Evolutionary conservation across 35 echinoderm and acorn worm species (phyloP).

Genomic region (Hemicentrotus pulcherrimus): DNA sequence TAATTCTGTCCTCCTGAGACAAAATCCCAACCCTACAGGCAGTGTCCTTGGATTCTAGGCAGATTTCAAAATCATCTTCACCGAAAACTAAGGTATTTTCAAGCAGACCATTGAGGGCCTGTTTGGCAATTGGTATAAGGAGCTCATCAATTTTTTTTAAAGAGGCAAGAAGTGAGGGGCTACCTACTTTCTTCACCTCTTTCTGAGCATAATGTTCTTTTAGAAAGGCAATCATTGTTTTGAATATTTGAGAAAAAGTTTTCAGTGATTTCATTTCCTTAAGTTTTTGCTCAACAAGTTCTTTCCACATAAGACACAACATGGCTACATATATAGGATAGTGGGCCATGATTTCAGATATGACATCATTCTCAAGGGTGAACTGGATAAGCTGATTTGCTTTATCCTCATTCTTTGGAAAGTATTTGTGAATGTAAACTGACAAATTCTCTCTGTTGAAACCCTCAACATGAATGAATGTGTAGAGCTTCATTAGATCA

Average conservation of each 20-base stretch:
- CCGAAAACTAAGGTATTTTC: neutral
- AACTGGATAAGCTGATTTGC: neutral
- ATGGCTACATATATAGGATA: neutral
- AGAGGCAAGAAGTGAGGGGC: neutral
- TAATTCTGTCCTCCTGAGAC: neutral
- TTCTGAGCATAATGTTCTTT: constrained; percentile 7
- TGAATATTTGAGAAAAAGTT: neutral
- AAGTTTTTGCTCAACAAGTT: neutral
- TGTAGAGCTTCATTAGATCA: no score
- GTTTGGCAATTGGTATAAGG: neutral
- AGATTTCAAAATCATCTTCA: neutral
- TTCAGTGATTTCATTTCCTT: neutral
- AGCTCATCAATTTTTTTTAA: neutral
- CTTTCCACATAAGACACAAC: neutral
- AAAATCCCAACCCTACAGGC: neutral
- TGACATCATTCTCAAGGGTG: neutral
- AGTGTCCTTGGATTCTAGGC: neutral
- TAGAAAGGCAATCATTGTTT: neutral
- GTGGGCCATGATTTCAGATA: neutral
- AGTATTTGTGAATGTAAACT: no score
- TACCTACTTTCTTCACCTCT: neutral
- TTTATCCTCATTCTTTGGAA: no score
- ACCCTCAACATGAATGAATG: no score
- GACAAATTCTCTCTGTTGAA: no score
- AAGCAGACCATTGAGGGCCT: neutral